Conservation (phyloP, 2,113 vertebrate species). For the Varanus komodoensis region DNA sequence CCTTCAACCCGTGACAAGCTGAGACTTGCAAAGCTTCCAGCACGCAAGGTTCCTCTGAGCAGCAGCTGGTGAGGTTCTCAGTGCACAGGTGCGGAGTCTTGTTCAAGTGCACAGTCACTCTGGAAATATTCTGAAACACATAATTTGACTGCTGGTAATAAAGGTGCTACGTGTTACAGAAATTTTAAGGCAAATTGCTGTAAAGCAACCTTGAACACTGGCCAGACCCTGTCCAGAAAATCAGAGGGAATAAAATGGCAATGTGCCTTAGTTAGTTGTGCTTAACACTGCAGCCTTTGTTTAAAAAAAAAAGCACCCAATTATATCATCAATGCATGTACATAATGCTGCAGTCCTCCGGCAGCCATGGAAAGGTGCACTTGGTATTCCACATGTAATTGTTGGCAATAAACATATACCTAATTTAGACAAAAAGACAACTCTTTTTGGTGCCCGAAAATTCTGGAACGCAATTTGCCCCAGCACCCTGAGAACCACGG, state of each 20-base stretch:
- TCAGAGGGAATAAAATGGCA: not conserved
- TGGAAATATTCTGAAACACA: constrained; percentile 70
- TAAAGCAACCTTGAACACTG: not conserved
- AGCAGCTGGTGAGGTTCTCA: constrained; percentile 75
- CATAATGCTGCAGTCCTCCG: not conserved
- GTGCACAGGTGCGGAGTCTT: constrained; percentile 77
- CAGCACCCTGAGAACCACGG: too few species aligned
- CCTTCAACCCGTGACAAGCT: constrained; percentile 75
- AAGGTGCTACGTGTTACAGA: not conserved
- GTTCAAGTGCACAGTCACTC: constrained; percentile 78
- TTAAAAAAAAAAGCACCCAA: not conserved
- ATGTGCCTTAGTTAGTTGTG: not conserved
- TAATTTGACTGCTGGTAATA: not conserved
- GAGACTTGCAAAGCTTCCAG: constrained; percentile 84
- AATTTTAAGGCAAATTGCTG: not conserved
- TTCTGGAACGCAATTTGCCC: too few species aligned
- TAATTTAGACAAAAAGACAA: too few species aligned
- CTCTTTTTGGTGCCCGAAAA: too few species aligned
- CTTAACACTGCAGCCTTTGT: not conserved
- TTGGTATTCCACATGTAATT: not conserved
- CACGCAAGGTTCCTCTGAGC: constrained; percentile 78
- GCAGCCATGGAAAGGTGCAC: not conserved
- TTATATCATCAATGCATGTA: not conserved
- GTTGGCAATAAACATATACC: not conserved
- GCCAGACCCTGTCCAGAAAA: not conserved